A percentile compares a stretch with the other conserved stretches of the same genome.
Evolutionary conservation across 2,797 vertebrate genomes (phyloP).

Genomic region (Notoglanidium macrostoma): DNA sequence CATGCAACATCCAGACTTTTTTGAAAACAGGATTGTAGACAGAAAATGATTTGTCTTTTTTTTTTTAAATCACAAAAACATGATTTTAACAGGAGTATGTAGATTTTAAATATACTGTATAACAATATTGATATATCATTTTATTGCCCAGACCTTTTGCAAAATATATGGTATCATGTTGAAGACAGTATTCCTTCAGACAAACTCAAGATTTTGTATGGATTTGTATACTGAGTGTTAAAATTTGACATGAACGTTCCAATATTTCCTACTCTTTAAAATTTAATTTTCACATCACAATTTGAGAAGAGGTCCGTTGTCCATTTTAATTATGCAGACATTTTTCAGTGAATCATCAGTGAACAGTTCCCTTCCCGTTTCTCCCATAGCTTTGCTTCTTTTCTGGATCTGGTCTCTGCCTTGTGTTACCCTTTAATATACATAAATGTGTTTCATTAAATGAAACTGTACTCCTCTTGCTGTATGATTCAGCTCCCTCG

Average conservation of each 20-base stretch:
- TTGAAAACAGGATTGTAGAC: too few species aligned
- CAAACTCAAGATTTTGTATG: not conserved
- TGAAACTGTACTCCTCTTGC: constrained; percentile 31
- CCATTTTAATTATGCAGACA: not conserved
- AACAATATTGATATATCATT: not conserved
- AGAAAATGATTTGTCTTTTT: not conserved
- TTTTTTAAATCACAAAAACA: not conserved
- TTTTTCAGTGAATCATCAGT: constrained; percentile 14
- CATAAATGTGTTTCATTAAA: constrained; percentile 39
- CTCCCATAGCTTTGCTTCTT: not conserved
- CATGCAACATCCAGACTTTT: too few species aligned
- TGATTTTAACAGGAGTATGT: not conserved
- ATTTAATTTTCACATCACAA: not conserved
- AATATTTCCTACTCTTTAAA: not conserved
- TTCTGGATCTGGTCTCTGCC: constrained; percentile 15
- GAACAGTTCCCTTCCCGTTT: not conserved
- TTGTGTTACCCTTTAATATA: constrained; percentile 48
- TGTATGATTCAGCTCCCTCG: constrained; percentile 30
- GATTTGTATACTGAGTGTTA: not conserved
- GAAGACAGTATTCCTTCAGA: not conserved
- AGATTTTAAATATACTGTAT: not conserved
- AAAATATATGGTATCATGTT: not conserved
- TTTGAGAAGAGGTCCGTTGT: constrained; percentile 4
- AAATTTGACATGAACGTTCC: not conserved
- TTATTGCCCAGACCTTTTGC: not conserved